These are phyloP conservation scores for Callionymus lyra DNA, from an alignment of 2,113 vertebrate genomes.

Conservation along the genomic window DNA sequence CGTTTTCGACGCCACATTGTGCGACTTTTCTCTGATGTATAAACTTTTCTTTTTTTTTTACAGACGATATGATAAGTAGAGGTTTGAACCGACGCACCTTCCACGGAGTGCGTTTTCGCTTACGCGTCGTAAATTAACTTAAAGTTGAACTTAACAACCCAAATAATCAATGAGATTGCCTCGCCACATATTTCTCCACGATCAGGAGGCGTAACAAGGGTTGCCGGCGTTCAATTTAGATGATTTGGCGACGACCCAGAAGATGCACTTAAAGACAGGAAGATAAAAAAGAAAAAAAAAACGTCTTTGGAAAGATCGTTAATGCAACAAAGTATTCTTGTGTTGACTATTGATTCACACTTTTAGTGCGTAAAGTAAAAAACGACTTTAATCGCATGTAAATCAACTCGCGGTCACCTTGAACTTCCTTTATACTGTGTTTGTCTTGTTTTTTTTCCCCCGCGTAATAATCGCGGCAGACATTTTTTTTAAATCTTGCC, in stretches of 20 bases:
- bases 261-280: conserved; percentile 30
- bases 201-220: neutral
- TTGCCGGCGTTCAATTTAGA: conserved; percentile 13
- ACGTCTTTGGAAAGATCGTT: conserved; percentile 50
- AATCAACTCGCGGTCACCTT: conserved; percentile 82
- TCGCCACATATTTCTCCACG: conserved; percentile 14
- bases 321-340: conserved; percentile 40
- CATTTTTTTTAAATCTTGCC: conserved; percentile 93
- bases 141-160: too few relatives aligned
- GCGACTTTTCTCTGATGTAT: too few relatives aligned
- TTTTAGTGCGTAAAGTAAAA: conserved; percentile 74
- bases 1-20: too few relatives aligned
- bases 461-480: conserved; percentile 73
- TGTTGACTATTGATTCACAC: conserved; percentile 66
- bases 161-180: conserved; percentile 1
- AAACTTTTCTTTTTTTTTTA: too few relatives aligned
- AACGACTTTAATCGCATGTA: conserved; percentile 83
- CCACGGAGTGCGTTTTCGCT: too few relatives aligned
- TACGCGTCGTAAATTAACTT: too few relatives aligned
- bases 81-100: too few relatives aligned
- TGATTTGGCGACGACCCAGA: conserved; percentile 16
- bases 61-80: too few relatives aligned
- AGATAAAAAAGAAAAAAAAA: conserved; percentile 30
- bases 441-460: conserved; percentile 74
- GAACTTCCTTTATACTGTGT: conserved; percentile 84